Base-by-base conservation (phyloP, 2,888 invertebrate genomes). In the Pollenia angustigena region DNA sequence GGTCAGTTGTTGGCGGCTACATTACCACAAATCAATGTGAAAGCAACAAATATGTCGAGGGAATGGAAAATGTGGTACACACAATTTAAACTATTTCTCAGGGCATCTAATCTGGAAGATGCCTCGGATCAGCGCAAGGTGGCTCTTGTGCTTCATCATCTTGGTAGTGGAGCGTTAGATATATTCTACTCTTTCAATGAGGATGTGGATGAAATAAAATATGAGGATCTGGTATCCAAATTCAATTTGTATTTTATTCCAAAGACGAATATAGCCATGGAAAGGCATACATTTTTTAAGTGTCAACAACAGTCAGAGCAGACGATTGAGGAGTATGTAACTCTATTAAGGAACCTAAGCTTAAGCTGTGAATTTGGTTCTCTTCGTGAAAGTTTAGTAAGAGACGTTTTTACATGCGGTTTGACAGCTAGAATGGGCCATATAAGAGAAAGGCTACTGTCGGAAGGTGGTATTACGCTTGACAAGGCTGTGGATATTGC, bases 121-220 rank as follows among this genome's bases (percentile, higher is more conserved):
- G 16, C 10, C 3, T 16, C 69, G 12, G 64, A 64, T 46, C 46
- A 46, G 23, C 44, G 64, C 0, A 64, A 64, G 9, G 69, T 69
- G 0, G 69, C n/a, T n/a, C n/a, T n/a, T n/a, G n/a, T n/a, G n/a
- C n/a, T n/a, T n/a, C n/a, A n/a, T n/a, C n/a, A n/a, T n/a, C n/a
- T n/a, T n/a, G n/a, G n/a, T n/a, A n/a, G n/a, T n/a, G n/a, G n/a
- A n/a, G n/a, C n/a, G n/a, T n/a, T n/a, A n/a, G n/a, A n/a, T n/a
- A n/a, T n/a, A n/a, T n/a, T n/a, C n/a, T n/a, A n/a, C n/a, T n/a
- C 83, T 3, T 88, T 88, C 18, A 75, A 85, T 58, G 64, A 64
- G n/a, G 60, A 81, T 32, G 12, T 87, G 40, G 87, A 85, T 32
- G 50, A 18, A 48, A 56, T 88, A 1, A 71, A 62, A 12, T 84